Percentiles rank a stretch among this genome's conserved stretches.
Evolutionary conservation across 2,797 vertebrate genomes (phyloP).

Genomic region (Denticeps clupeoides): DNA sequence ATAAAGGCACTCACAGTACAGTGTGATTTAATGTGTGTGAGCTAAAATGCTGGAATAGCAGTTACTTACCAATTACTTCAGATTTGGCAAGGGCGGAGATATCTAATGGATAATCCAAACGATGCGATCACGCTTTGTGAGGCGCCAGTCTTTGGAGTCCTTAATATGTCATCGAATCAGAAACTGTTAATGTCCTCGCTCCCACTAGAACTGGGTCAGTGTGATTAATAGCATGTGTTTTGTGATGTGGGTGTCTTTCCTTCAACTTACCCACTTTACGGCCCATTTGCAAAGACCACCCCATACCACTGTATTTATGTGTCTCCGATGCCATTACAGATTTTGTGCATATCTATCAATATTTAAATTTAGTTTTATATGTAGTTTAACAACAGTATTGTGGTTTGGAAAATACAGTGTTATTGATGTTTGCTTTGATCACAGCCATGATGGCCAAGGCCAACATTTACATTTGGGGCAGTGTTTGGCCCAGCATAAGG

Average conservation of each 20-base stretch:
- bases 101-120: slow-evolving; percentile 4
- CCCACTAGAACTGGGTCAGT: not conserved
- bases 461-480: too few relatives aligned
- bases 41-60: not conserved
- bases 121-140: not conserved
- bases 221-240: not conserved
- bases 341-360: too few relatives aligned
- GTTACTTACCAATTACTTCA: not conserved
- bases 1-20: slow-evolving; percentile 6
- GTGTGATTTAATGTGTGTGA: not conserved
- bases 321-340: too few relatives aligned
- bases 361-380: too few relatives aligned
- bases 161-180: slow-evolving; percentile 2
- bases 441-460: too few relatives aligned
- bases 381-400: too few relatives aligned
- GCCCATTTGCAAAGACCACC: not conserved
- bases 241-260: not conserved
- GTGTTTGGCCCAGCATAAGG: too few relatives aligned
- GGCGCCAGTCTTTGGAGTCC: not conserved
- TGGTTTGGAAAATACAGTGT: too few relatives aligned
- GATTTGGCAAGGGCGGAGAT: slow-evolving; percentile 1
- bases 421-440: too few relatives aligned
- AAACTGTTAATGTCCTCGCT: not conserved
- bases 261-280: not conserved
- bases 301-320: not conserved